These are phyloP conservation scores for Drosophila ironensis DNA, from an alignment of 1,140 invertebrate species.

Conservation along the genomic window DNA sequence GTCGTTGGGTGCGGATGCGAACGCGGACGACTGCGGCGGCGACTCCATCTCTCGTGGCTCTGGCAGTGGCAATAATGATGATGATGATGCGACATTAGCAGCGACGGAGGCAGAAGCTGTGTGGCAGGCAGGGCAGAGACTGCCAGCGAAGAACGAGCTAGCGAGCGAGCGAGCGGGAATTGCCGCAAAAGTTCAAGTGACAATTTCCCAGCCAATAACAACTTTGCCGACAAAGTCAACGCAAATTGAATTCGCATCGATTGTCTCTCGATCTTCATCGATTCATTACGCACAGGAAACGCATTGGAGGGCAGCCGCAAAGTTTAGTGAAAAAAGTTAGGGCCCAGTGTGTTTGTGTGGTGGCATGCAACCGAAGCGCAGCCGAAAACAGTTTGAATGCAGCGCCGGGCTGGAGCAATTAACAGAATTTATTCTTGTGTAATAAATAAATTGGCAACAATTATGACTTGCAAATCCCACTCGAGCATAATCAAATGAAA, in stretches of 20 bases:
- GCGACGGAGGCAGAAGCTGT: not conserved
- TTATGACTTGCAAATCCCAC: conserved; percentile 37
- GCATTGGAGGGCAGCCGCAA: not conserved
- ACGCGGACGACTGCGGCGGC: conserved; percentile 7
- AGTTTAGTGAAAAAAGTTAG: conserved; percentile 28
- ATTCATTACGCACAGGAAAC: conserved; percentile 14
- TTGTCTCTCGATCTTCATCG: conserved; percentile 24
- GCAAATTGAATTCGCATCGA: conserved; percentile 33
- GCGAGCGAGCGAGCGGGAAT: too few relatives aligned
- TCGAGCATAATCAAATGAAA: conserved; percentile 42
- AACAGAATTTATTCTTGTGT: conserved; percentile 39
- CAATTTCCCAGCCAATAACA: conserved; percentile 33
- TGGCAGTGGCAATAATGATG: not conserved
- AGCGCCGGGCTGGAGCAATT: conserved; percentile 40
- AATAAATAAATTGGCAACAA: conserved; percentile 57
- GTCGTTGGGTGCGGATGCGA: conserved; percentile 53
- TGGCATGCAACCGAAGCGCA: not conserved
- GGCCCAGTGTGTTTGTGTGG: not conserved
- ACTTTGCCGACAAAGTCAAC: conserved; percentile 16
- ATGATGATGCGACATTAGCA: conserved; percentile 31
- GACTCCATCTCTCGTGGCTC: conserved; percentile 16
- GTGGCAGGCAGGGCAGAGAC: too few relatives aligned
- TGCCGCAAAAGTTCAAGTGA: conserved; percentile 49
- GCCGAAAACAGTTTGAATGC: conserved; percentile 12
- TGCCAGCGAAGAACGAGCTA: not conserved